Percentiles rank a stretch among this genome's conserved stretches.
phyloP scores from a whole-genome alignment of 2,113 vertebrate genomes.

The Chaetodon trifascialis region DNA sequence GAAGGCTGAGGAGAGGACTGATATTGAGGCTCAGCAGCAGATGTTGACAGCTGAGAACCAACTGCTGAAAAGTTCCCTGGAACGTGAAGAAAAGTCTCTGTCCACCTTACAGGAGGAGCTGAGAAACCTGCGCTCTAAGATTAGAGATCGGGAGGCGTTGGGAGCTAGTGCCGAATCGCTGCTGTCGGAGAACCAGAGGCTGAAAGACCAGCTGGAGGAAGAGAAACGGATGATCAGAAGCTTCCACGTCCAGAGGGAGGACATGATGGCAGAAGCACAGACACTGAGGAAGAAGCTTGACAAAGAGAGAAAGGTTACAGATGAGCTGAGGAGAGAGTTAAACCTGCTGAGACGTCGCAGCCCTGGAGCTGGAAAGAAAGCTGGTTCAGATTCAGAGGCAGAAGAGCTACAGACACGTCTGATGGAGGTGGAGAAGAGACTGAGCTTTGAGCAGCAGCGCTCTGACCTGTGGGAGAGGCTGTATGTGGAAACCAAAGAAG shows the following conservation, averaged over 20 bases:
- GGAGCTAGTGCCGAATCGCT: constrained; percentile 84
- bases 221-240: constrained; percentile 85
- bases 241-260: constrained; percentile 88
- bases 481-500: constrained; percentile 92
- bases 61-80: constrained; percentile 87
- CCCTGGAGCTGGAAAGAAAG: constrained; percentile 28
- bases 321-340: constrained; percentile 86
- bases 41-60: constrained; percentile 88
- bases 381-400: constrained; percentile 81
- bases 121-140: constrained; percentile 86
- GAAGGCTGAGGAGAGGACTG: constrained; percentile 81
- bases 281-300: constrained; percentile 88
- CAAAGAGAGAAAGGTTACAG: constrained; percentile 84
- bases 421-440: constrained; percentile 89
- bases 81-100: constrained; percentile 88
- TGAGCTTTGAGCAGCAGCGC: constrained; percentile 95
- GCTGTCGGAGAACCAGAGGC: constrained; percentile 88
- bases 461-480: constrained; percentile 97
- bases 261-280: constrained; percentile 87
- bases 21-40: constrained; percentile 84
- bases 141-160: constrained; percentile 87
- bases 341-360: constrained; percentile 81
- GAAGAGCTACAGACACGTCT: constrained; percentile 85
- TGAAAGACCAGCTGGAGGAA: constrained; percentile 89
- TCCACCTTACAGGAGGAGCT: constrained; percentile 89